Base-by-base conservation (phyloP, 2,888 invertebrate genomes). In the Rotaria sp. region DNA sequence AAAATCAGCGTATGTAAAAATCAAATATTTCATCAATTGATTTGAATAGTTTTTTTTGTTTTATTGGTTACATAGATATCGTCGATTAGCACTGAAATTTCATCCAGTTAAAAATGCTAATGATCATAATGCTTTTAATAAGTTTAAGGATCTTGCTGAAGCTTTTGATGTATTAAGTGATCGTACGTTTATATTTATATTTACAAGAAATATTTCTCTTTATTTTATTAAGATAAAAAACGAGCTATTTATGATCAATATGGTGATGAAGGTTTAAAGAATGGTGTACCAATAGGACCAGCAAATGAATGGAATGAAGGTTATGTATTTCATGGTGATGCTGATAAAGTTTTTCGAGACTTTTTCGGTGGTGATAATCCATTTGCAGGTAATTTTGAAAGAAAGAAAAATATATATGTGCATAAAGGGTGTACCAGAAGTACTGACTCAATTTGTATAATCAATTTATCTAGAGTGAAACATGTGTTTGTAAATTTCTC, bases 301-400 rank as follows among this genome's bases (percentile, higher is more conserved):
- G 88, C 90, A 80, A 91, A 90, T 13, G 90, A 90, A 24, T 91
- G 91, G 91, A 90, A 90, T 21, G 89, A 89, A 84, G 91, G 91
- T 10, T 91, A 91, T 88, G 57, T 80, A 21, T 84, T 86, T 92
- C 95, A 96, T 90, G 95, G 95, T 0, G 94, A 96, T 89, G 88
- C 90, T 52, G 89, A 90, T 30, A 90, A 89, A 88, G 90, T 90
- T 52, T 91, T 90, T 89, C 92, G 93, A 88, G 94, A 95, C 52
- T 95, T 95, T 91, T 96, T 96, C 90, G 95, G 95, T 45, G 94
- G 94, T 0, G 92, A 93, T 84, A 96, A 95, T 89, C 96, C 96
- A 1, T 96, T 94, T 91, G 94, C 94, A 0, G 94, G 75, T 85
- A 84, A 57, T 24, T 48, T 52, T 50, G 55, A 52, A 18, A 48